Conservation (phyloP, 1,140 invertebrate species). For the Papilio polyxenes region DNA sequence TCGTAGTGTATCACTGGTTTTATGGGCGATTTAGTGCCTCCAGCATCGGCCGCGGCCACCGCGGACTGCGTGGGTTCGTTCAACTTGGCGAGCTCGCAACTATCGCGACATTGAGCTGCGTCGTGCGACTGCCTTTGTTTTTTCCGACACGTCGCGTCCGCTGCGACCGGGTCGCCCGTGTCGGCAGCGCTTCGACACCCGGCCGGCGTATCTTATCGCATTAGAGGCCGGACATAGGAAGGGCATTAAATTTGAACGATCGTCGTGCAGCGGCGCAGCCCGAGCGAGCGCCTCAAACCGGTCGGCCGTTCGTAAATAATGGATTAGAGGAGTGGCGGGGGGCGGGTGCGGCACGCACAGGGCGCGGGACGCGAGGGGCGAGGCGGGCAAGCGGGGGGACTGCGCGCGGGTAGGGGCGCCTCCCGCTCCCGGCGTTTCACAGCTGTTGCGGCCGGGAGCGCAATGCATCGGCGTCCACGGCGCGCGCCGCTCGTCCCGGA, state of each 20-base stretch:
- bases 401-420: slow-evolving; percentile 45
- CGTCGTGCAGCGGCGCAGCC: slow-evolving; percentile 68
- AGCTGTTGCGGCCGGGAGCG: slow-evolving; percentile 77
- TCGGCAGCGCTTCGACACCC: slow-evolving; percentile 51
- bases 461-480: slow-evolving; percentile 75
- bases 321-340: slow-evolving; percentile 73
- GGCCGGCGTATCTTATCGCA: slow-evolving; percentile 74
- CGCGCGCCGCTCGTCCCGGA: slow-evolving; percentile 61
- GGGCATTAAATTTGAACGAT: slow-evolving; percentile 79
- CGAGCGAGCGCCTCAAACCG: slow-evolving; percentile 77
- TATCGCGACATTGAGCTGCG: slow-evolving; percentile 52
- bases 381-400: slow-evolving; percentile 52
- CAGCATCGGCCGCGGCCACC: slow-evolving; percentile 60
- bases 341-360: slow-evolving; percentile 53
- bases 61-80: slow-evolving; percentile 52
- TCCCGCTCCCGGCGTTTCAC: slow-evolving; percentile 60
- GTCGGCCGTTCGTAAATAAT: slow-evolving; percentile 80
- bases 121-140: slow-evolving; percentile 41
- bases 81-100: slow-evolving; percentile 57
- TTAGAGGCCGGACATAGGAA: slow-evolving; percentile 79
- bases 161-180: slow-evolving; percentile 41
- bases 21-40: slow-evolving; percentile 67
- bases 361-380: slow-evolving; percentile 56
- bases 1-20: slow-evolving; percentile 62
- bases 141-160: slow-evolving; percentile 31